Evolutionary conservation across 2,113 vertebrate genomes (phyloP), one percentile per base, ranked within the genome.

Genomic region (Ciconia maguari): DNA sequence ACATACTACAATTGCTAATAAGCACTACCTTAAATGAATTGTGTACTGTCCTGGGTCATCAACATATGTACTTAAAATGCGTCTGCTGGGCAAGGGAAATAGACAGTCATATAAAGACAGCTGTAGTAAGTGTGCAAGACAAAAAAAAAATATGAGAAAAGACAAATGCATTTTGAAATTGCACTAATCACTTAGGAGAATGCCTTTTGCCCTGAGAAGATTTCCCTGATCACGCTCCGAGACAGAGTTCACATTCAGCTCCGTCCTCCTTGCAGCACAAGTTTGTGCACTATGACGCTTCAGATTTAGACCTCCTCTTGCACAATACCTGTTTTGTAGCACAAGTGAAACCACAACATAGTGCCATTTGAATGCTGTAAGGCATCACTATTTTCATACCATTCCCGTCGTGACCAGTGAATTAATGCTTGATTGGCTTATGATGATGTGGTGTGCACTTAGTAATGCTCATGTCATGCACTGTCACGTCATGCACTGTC

Each of bases 391-490:
- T 94, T 91, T 94, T 74, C 84, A 86, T 74, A 77, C 46, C 70
- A 5, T 16, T 88, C 54, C 64, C 2, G 11, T 93, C 38, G 38
- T 94, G 94, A 94, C 51, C 89, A 87, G 18, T 27, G 78, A 91
- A 77, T 96, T 94, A 90, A 57, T 62, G 81, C 78, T 85, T 74
- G 77, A 94, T 77, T 77, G 21, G 51, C 62, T 93, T 76, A 77
- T 26, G 51, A 55, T 66, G 80, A 90, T 80, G 83, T 87, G 81
- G 81, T 0, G 3, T 89, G 87, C 87, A 93, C 89, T 94, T 91
- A 85, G 80, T 58, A 94, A 91, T 46, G 91, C 65, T 94, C 94
- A 46, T 95, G 94, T 89, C 96, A 94, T 72, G 95, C 96, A 87
- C 89, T 79, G 81, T 93, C 96, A 96, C 25, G 12, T 94, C 92